phyloP scores from a whole-genome alignment of 2,888 invertebrate species.

The Sussaba pulchella region DNA sequence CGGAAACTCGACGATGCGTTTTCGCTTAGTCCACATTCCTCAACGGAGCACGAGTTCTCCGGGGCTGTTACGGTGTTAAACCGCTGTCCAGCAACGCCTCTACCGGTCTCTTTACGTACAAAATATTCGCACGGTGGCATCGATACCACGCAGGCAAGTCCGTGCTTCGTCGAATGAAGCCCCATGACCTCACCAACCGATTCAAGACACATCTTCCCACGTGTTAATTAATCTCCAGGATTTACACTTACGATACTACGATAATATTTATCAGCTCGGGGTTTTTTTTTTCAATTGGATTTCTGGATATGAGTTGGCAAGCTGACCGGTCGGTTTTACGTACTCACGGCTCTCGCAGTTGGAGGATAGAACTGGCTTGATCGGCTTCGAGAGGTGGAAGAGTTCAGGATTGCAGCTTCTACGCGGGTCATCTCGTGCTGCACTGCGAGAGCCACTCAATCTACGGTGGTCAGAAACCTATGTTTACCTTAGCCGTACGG shows the following conservation, averaged over 20 bases:
- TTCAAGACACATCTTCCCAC: constrained; percentile 37
- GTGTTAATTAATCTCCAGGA: constrained; percentile 76
- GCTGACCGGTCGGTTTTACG: constrained; percentile 13
- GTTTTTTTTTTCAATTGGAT: constrained; percentile 70
- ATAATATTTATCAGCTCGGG: constrained; percentile 75
- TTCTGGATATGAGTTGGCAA: constrained; percentile 26
- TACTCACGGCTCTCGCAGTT: constrained; percentile 13
- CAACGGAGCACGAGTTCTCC: constrained; percentile 45
- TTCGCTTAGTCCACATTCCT: constrained; percentile 42
- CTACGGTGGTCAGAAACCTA: constrained; percentile 6
- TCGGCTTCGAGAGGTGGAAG: constrained; percentile 6
- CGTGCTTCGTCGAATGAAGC: constrained; percentile 5
- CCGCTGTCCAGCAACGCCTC: constrained; percentile 42
- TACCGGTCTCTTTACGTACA: constrained; percentile 52
- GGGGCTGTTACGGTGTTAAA: constrained; percentile 40
- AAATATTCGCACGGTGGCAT: constrained; percentile 30
- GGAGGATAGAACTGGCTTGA: neutral
- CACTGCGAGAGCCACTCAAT: constrained; percentile 15
- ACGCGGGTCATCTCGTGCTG: constrained; percentile 3
- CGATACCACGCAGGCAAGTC: constrained; percentile 2
- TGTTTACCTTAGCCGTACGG: constrained; percentile 19
- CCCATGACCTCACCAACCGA: constrained; percentile 19
- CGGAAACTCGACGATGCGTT: constrained; percentile 56
- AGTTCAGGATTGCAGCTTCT: constrained; percentile 20
- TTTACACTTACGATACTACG: constrained; percentile 76